Percentiles rank a stretch among this genome's conserved stretches.
These are phyloP conservation scores for Phrynosoma platyrhinos DNA, from an alignment of 2,113 vertebrate species.

Conservation along the genomic window DNA sequence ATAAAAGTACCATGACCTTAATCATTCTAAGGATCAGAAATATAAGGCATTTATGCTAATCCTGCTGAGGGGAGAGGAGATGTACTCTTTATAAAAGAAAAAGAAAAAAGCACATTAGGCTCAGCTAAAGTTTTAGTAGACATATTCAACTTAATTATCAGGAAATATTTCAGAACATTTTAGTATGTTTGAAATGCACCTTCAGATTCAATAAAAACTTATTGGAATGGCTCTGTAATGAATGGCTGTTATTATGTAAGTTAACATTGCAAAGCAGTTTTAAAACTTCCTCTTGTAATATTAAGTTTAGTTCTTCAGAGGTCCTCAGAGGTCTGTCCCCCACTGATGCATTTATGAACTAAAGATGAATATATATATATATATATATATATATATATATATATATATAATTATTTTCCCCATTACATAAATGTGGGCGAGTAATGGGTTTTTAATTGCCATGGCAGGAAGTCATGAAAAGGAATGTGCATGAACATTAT, in stretches of 20 bases:
- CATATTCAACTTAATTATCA: conserved; percentile 62
- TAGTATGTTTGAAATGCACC: conserved; percentile 50
- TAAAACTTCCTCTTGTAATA: conserved; percentile 19
- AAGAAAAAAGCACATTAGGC: conserved; percentile 43
- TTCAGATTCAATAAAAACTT: conserved; percentile 37
- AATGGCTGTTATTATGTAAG: conserved; percentile 54
- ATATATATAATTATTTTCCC: no score
- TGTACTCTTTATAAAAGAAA: conserved; percentile 68
- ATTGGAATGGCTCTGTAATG: conserved; percentile 41
- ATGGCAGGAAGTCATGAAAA: conserved; percentile 34
- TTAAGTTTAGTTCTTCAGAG: neutral
- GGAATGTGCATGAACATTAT: conserved; percentile 43
- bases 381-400: no score
- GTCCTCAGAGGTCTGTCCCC: neutral
- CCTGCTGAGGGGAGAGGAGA: conserved; percentile 59
- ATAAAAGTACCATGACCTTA: conserved; percentile 63
- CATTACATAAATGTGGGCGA: conserved; percentile 35
- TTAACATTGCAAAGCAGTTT: conserved; percentile 24
- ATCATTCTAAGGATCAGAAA: conserved; percentile 46
- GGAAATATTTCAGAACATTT: conserved; percentile 57
- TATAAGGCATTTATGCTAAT: conserved; percentile 67
- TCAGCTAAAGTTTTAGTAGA: conserved; percentile 57
- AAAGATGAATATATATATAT: neutral
- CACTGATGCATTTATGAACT: conserved; percentile 1
- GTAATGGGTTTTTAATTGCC: conserved; percentile 38